These are phyloP conservation scores for Drosophila kurseongensis DNA, from an alignment of 1,140 invertebrate species.

Conservation along the genomic window DNA sequence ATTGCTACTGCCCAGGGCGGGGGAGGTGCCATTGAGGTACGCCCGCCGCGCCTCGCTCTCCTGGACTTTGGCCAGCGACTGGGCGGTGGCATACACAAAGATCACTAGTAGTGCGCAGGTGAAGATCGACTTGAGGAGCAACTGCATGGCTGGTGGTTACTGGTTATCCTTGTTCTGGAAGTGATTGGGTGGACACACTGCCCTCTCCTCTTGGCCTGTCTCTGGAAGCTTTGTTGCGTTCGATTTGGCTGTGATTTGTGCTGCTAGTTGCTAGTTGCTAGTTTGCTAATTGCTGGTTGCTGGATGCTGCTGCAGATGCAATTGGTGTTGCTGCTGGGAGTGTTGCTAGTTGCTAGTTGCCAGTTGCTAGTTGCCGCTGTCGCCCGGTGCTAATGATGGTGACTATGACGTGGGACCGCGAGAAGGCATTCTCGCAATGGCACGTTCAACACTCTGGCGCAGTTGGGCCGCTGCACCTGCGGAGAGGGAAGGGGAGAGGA, in stretches of 20 bases:
- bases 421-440: constrained; percentile 36
- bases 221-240: constrained; percentile 74
- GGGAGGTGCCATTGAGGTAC: constrained; percentile 4
- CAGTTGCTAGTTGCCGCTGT: constrained; percentile 3
- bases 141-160: constrained; percentile 45
- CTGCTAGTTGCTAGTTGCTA: constrained; percentile 30
- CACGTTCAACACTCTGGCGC: constrained; percentile 40
- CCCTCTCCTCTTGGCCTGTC: constrained; percentile 33
- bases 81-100: constrained; percentile 66
- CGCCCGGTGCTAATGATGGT: constrained; percentile 6
- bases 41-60: constrained; percentile 6
- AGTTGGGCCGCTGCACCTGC: constrained; percentile 42
- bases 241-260: constrained; percentile 64
- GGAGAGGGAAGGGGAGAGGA: neutral
- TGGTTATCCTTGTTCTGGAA: constrained; percentile 52
- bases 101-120: constrained; percentile 51
- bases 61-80: constrained; percentile 53
- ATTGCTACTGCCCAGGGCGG: constrained; percentile 19
- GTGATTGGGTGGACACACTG: constrained; percentile 22
- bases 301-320: constrained; percentile 29
- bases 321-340: constrained; percentile 5
- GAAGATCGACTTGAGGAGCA: constrained; percentile 53
- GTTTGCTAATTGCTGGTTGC: neutral
- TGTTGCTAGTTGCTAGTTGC: constrained; percentile 9
- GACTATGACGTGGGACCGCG: constrained; percentile 24